Evolutionary conservation across 2,113 vertebrate species (phyloP).

Genomic region (Macquaria ambigua): DNA sequence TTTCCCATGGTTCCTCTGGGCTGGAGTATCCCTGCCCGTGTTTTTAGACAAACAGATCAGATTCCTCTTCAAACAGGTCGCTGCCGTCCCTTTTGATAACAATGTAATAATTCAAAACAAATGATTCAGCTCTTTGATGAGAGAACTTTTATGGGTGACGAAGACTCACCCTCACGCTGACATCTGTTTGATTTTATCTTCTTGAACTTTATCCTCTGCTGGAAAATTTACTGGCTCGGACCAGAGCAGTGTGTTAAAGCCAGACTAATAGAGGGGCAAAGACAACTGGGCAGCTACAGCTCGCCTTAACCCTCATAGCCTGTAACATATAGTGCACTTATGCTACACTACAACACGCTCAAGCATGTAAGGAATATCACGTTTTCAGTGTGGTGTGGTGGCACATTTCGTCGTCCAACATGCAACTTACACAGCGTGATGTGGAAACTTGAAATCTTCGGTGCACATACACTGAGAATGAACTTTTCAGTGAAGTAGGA

Average conservation of each 20-base stretch:
- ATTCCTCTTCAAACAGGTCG: constrained; percentile 98
- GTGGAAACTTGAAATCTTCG: background rate
- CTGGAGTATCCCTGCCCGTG: constrained; percentile 83
- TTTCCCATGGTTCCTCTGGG: constrained; percentile 91
- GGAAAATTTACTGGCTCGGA: constrained; percentile 98
- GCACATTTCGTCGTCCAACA: background rate
- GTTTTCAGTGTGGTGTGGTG: background rate
- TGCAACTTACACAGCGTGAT: too few relatives aligned
- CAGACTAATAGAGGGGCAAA: constrained; percentile 88
- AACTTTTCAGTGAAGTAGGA: background rate
- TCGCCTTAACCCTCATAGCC: constrained; percentile 20
- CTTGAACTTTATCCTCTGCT: constrained; percentile 99
- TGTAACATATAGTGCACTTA: constrained; percentile 9
- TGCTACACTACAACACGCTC: background rate
- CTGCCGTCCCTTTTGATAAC: constrained; percentile 96
- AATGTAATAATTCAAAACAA: constrained; percentile 99
- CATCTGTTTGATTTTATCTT: constrained; percentile 99
- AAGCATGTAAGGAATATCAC: background rate
- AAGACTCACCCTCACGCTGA: constrained; percentile 95
- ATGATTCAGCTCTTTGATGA: constrained; percentile 99
- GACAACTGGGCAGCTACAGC: constrained; percentile 81
- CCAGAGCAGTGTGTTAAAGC: constrained; percentile 95
- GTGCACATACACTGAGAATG: background rate
- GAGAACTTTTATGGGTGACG: constrained; percentile 98
- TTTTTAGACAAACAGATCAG: constrained; percentile 99